These are phyloP conservation scores for Epizoanthus fatuus DNA, from an alignment of 92 coral and sea anemone species.

Conservation along the genomic window DNA sequence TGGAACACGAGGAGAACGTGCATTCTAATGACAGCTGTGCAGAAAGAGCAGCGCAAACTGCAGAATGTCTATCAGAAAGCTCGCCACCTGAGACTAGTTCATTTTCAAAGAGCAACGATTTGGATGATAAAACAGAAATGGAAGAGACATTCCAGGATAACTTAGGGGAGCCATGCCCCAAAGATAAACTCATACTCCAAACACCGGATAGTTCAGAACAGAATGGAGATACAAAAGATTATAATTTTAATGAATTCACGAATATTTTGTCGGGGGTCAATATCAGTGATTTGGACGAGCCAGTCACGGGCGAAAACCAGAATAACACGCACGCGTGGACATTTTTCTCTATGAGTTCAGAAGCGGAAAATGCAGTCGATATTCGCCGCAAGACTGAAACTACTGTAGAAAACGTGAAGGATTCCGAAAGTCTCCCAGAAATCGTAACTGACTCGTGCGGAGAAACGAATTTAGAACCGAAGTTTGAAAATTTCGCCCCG, in stretches of 20 bases:
- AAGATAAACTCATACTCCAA: not conserved
- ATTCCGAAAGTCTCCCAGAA: conserved; percentile 47
- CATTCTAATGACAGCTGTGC: not conserved
- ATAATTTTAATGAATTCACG: conserved; percentile 31
- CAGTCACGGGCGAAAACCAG: conserved; percentile 35
- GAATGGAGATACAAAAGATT: not conserved
- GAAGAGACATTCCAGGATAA: not conserved
- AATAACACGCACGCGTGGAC: conserved; percentile 89
- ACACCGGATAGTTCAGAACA: not conserved
- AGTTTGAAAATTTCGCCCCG: conserved; percentile 3
- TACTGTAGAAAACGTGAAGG: conserved; percentile 12
- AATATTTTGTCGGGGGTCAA: conserved; percentile 14
- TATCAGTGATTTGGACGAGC: conserved; percentile 16
- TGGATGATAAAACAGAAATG: not conserved
- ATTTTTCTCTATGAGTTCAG: conserved; percentile 81
- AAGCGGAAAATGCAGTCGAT: conserved; percentile 37
- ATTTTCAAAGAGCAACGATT: not conserved
- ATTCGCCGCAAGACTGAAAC: conserved; percentile 11
- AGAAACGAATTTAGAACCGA: not conserved
- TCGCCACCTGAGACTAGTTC: not conserved
- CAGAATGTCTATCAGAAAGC: not conserved
- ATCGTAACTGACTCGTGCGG: conserved; percentile 20
- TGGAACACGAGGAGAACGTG: conserved; percentile 11
- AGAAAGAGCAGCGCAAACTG: not conserved
- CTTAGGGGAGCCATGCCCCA: not conserved